These are phyloP conservation scores for Nannoperca obscura DNA, from an alignment of 2,797 vertebrate genomes.

Conservation along the genomic window DNA sequence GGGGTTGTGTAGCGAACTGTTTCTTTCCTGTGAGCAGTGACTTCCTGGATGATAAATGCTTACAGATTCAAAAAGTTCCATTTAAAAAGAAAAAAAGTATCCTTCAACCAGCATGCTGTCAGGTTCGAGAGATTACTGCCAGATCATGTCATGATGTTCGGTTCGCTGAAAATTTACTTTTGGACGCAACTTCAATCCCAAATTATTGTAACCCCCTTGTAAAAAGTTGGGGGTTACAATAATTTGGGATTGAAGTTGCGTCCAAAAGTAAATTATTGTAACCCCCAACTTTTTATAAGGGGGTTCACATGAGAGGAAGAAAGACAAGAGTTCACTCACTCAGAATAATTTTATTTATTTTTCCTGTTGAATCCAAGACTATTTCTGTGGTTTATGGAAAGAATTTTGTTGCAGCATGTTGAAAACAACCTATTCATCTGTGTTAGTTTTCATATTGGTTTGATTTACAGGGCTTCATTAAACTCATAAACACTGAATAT, in stretches of 20 bases:
- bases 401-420: not conserved
- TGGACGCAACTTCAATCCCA: not conserved
- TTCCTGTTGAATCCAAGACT: conserved; percentile 17
- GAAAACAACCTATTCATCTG: conserved; percentile 34
- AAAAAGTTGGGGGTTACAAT: no score
- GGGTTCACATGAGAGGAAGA: conserved; percentile 2
- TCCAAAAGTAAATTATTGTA: not conserved
- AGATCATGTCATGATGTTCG: conserved; percentile 2
- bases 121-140: conserved; percentile 4
- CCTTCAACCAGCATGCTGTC: not conserved
- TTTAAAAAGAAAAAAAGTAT: conserved; percentile 8
- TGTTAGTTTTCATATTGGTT: conserved; percentile 53
- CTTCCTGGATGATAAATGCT: conserved; percentile 24
- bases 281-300: not conserved
- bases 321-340: not conserved
- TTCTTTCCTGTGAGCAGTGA: not conserved
- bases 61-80: conserved; percentile 31
- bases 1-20: not conserved
- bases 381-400: conserved; percentile 39
- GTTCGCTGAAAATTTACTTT: conserved; percentile 12
- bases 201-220: not conserved
- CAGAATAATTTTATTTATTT: conserved; percentile 24
- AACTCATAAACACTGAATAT: conserved; percentile 57
- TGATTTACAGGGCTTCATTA: conserved; percentile 50
- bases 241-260: no score